Percentiles rank a stretch among this genome's conserved stretches.
phyloP scores from a whole-genome alignment of 2,113 vertebrate species.

The Stegastes partitus region DNA sequence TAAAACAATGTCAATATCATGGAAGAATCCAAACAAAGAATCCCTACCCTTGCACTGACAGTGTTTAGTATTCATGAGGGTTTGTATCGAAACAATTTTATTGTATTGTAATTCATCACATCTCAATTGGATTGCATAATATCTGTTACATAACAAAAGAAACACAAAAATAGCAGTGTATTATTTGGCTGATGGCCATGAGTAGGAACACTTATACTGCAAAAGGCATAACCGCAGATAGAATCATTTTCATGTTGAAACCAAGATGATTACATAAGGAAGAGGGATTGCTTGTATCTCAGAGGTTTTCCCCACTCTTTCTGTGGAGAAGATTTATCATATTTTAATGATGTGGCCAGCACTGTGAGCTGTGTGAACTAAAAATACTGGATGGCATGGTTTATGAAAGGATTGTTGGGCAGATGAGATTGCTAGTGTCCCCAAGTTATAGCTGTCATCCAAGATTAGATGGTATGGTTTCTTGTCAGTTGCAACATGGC shows the following conservation, averaged over 20 bases:
- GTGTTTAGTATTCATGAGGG: neutral
- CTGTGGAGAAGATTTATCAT: constrained; percentile 9
- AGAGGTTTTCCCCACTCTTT: neutral
- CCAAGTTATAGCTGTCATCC: constrained; percentile 13
- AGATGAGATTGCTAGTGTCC: constrained; percentile 35
- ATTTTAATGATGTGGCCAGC: constrained; percentile 37
- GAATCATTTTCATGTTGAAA: constrained; percentile 38
- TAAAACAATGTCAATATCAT: neutral
- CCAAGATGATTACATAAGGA: constrained; percentile 33
- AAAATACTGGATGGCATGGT: constrained; percentile 23
- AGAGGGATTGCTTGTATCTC: constrained; percentile 23
- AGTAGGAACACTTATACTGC: constrained; percentile 24
- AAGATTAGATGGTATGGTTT: constrained; percentile 23
- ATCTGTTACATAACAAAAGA: constrained; percentile 62
- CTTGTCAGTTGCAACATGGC: constrained; percentile 27
- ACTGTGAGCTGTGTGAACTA: constrained; percentile 24
- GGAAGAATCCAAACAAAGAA: neutral
- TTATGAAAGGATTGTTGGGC: constrained; percentile 12
- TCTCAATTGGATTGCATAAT: constrained; percentile 52
- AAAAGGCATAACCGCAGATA: neutral
- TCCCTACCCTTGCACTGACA: neutral
- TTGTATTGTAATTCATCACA: constrained; percentile 31
- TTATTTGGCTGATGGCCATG: constrained; percentile 51
- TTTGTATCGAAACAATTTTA: constrained; percentile 13
- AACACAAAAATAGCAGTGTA: constrained; percentile 55